Evolutionary conservation across 2,113 vertebrate genomes (phyloP).

Genomic region (Abramis brama): DNA sequence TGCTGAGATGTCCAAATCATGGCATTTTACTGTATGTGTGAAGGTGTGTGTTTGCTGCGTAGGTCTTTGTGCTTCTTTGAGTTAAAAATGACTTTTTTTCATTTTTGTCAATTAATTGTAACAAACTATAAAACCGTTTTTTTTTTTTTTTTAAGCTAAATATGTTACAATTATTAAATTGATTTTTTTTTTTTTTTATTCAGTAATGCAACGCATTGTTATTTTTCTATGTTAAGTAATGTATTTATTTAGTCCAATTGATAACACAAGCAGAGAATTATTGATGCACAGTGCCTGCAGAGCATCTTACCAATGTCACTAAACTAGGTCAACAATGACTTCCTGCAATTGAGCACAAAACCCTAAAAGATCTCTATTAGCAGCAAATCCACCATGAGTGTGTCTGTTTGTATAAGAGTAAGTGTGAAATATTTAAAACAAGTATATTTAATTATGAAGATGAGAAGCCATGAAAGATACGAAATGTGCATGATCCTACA

Average conservation of each 20-base stretch:
- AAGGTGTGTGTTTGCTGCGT: not conserved
- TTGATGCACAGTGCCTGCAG: not conserved
- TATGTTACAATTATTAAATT: too few species aligned
- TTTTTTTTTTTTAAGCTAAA: too few species aligned
- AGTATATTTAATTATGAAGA: not conserved
- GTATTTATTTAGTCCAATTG: not conserved
- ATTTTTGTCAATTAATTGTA: too few species aligned
- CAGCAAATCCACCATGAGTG: not conserved
- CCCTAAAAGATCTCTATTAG: not conserved
- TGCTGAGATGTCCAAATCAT: not conserved
- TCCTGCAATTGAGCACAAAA: conserved; percentile 65
- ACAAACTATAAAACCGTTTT: too few species aligned
- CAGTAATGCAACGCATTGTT: not conserved
- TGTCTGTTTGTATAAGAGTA: not conserved
- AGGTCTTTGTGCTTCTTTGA: not conserved
- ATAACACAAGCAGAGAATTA: not conserved
- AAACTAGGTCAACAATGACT: conserved; percentile 77
- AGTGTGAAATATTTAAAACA: conserved; percentile 8
- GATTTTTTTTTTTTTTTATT: not conserved
- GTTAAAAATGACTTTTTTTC: not conserved
- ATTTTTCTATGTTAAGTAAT: not conserved
- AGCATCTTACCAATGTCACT: conserved; percentile 59
- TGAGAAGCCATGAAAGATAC: not conserved
- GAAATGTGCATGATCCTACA: not conserved
- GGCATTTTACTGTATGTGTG: not conserved